A percentile compares a stretch with the other conserved stretches of the same genome.
Conservation (phyloP, 2,113 vertebrate genomes). For the Gymnobelideus leadbeateri region DNA sequence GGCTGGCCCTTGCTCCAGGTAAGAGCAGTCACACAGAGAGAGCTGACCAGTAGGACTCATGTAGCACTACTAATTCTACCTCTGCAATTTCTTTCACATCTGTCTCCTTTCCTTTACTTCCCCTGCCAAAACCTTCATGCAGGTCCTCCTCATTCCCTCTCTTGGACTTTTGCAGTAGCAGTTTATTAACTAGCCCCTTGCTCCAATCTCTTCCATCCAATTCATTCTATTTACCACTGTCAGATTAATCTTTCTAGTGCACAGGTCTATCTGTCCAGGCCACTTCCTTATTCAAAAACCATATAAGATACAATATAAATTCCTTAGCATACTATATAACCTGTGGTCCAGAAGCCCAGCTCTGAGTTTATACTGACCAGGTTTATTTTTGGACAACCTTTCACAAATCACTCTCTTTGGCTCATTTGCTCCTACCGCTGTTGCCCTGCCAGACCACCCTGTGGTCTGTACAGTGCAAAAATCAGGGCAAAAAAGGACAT, state of each 20-base stretch:
- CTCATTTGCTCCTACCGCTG: neutral
- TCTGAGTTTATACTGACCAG: neutral
- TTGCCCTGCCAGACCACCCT: neutral
- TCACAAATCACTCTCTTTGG: neutral
- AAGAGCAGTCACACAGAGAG: neutral
- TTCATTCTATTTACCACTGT: neutral
- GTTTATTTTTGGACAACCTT: neutral
- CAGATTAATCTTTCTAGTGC: neutral
- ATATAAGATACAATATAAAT: too few species aligned
- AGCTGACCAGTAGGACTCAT: neutral
- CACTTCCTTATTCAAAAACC: neutral
- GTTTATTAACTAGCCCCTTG: neutral
- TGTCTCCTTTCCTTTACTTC: neutral
- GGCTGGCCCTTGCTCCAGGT: neutral
- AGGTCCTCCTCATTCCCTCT: too few species aligned
- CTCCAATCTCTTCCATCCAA: neutral
- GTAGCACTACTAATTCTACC: neutral
- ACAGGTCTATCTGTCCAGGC: neutral
- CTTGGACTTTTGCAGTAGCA: neutral
- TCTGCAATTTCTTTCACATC: neutral
- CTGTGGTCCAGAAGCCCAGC: neutral
- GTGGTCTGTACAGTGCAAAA: neutral
- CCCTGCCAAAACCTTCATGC: neutral
- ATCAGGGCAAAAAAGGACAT: neutral
- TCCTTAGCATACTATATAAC: neutral